These are phyloP conservation scores for Sebastiscus albofasciatus DNA, from an alignment of 2,797 vertebrate species.

Conservation along the genomic window DNA sequence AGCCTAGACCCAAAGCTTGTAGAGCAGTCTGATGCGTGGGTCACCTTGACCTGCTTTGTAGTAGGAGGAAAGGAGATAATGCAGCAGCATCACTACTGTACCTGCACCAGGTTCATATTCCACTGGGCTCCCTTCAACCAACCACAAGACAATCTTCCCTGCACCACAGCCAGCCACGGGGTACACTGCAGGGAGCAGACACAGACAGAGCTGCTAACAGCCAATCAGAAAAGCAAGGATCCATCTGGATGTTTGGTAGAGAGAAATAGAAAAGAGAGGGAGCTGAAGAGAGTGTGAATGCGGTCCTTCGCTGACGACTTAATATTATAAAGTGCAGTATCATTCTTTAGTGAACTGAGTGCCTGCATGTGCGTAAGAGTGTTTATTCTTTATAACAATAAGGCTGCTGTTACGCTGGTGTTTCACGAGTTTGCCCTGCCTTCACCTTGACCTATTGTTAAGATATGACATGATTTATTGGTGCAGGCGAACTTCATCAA, in stretches of 20 bases:
- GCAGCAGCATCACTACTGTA: slow-evolving; percentile 52
- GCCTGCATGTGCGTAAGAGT: slow-evolving; percentile 18
- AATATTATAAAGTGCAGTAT: slow-evolving; percentile 73
- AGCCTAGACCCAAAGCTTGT: slow-evolving; percentile 20
- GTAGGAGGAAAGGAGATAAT: slow-evolving; percentile 50
- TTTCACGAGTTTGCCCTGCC: slow-evolving; percentile 17
- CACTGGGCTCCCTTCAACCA: slow-evolving; percentile 50
- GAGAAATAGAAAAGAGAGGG: slow-evolving; percentile 14
- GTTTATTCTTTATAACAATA: slow-evolving; percentile 7
- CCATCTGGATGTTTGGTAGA: slow-evolving; percentile 36
- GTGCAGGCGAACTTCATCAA: neutral
- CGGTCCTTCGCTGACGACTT: slow-evolving; percentile 61
- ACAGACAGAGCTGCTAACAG: slow-evolving; percentile 49
- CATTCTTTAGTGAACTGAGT: slow-evolving; percentile 62
- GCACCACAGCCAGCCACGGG: slow-evolving; percentile 45
- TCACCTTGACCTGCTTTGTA: slow-evolving; percentile 83
- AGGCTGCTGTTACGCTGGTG: slow-evolving; percentile 17
- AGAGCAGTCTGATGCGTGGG: slow-evolving; percentile 43
- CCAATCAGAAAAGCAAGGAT: slow-evolving; percentile 59
- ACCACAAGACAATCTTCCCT: slow-evolving; percentile 38
- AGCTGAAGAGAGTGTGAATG: slow-evolving; percentile 39
- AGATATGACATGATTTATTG: slow-evolving; percentile 39
- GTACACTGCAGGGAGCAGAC: slow-evolving; percentile 38
- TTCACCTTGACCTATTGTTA: slow-evolving; percentile 53
- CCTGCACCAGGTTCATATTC: slow-evolving; percentile 61